Evolutionary conservation across 2,888 invertebrate genomes (phyloP).

Genomic region (Siphlonurus alternatus): DNA sequence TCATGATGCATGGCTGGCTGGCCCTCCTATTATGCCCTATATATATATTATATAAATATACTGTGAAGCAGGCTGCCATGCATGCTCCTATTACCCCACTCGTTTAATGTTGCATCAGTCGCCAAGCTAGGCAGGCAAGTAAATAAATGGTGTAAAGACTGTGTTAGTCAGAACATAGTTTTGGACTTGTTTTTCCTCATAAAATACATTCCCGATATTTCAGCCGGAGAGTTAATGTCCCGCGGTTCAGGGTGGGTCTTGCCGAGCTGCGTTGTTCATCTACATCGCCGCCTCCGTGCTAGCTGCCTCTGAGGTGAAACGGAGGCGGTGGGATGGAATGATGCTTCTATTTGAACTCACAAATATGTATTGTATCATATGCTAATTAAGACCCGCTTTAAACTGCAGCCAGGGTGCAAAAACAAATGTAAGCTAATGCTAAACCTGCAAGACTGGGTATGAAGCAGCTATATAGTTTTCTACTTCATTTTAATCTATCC

Average conservation of each 20-base stretch:
- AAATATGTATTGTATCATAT: too few species aligned
- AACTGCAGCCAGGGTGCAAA: not conserved
- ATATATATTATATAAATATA: not conserved
- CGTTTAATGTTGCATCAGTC: not conserved
- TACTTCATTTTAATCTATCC: conserved; percentile 1
- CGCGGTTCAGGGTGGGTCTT: not conserved
- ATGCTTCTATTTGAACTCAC: too few species aligned
- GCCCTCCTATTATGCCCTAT: not conserved
- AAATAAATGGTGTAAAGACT: not conserved
- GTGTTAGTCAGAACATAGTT: not conserved
- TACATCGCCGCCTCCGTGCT: too few species aligned
- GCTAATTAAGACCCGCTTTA: not conserved
- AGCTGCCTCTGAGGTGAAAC: too few species aligned
- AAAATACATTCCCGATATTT: not conserved
- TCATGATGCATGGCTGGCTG: not conserved
- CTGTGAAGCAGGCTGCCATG: not conserved
- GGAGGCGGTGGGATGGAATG: too few species aligned
- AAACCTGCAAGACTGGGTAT: not conserved
- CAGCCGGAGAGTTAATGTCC: not conserved
- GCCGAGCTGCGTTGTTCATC: too few species aligned
- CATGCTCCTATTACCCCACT: not conserved
- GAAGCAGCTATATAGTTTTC: conserved; percentile 1
- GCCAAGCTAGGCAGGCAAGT: not conserved
- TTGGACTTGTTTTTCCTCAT: not conserved
- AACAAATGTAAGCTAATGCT: not conserved